Evolutionary conservation across 2,888 invertebrate species (phyloP).

Genomic region (Fragum fragum): DNA sequence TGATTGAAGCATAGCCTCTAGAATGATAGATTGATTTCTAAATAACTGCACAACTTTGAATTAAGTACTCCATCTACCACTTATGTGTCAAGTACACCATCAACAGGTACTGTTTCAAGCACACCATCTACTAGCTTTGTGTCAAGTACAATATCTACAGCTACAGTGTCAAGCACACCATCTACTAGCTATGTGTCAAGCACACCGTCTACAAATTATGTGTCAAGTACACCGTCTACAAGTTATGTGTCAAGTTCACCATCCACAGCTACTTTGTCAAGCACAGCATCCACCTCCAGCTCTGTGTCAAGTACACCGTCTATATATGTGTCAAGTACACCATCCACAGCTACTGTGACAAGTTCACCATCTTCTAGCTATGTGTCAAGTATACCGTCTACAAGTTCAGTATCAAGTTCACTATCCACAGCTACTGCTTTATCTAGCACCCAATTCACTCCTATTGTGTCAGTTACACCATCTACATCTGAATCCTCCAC

Average conservation of each 20-base stretch:
- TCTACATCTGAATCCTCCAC: too few species aligned
- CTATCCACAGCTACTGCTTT: too few species aligned
- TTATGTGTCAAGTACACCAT: neutral
- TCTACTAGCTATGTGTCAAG: neutral
- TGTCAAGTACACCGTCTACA: neutral
- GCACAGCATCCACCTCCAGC: neutral
- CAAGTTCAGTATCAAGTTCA: neutral
- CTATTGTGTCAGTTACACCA: too few species aligned
- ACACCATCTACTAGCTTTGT: constrained; percentile 12
- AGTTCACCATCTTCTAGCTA: constrained; percentile 9
- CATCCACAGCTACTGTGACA: neutral
- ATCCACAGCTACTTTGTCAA: neutral
- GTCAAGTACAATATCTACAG: neutral
- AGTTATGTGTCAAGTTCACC: constrained; percentile 7
- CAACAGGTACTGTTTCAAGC: neutral
- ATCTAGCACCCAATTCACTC: too few species aligned
- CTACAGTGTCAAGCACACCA: neutral
- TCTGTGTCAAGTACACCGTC: neutral
- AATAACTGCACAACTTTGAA: neutral
- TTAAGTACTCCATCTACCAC: constrained; percentile 14
- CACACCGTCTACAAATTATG: constrained; percentile 4
- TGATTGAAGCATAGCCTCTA: neutral
- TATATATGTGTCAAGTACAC: neutral
- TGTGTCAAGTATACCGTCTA: constrained; percentile 8
- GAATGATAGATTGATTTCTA: too few species aligned